Evolutionary conservation across 2,888 invertebrate species (phyloP).

Genomic region (Cylindroiulus punctatus): DNA sequence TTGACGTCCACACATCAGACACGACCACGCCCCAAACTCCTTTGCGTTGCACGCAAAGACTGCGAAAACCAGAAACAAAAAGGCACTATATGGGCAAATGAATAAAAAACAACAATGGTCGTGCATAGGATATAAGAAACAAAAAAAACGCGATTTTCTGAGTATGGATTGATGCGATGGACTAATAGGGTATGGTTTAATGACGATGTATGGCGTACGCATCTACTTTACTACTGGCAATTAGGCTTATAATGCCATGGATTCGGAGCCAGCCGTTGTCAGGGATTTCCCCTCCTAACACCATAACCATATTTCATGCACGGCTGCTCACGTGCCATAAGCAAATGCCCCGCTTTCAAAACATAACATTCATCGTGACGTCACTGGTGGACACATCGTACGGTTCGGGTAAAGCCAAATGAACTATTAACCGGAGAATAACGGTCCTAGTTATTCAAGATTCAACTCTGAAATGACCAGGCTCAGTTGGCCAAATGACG

Average conservation of each 20-base stretch:
- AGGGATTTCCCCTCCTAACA: slow-evolving; percentile 36
- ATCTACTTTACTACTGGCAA: slow-evolving; percentile 22
- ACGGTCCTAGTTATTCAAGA: too few species aligned
- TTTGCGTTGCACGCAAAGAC: slow-evolving; percentile 43
- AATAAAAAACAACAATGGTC: slow-evolving; percentile 47
- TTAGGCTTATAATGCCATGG: slow-evolving; percentile 14
- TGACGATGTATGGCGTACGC: slow-evolving; percentile 28
- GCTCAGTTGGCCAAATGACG: too few species aligned
- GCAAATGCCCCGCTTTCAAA: neutral
- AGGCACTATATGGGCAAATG: slow-evolving; percentile 5
- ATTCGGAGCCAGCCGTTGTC: neutral
- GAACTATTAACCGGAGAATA: neutral
- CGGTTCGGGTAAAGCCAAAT: neutral
- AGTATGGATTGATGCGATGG: slow-evolving; percentile 49
- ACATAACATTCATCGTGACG: neutral
- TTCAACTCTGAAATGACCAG: neutral
- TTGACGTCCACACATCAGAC: slow-evolving; percentile 40
- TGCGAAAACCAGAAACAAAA: slow-evolving; percentile 8
- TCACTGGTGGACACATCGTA: neutral
- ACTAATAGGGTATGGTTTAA: slow-evolving; percentile 40
- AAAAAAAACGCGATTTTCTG: neutral
- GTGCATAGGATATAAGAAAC: neutral
- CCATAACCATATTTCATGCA: slow-evolving; percentile 39
- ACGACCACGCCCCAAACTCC: slow-evolving; percentile 51
- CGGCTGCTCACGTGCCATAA: neutral